These are phyloP conservation scores for Brachionus paranguensis DNA, from an alignment of 1,140 invertebrate species.

Conservation along the genomic window DNA sequence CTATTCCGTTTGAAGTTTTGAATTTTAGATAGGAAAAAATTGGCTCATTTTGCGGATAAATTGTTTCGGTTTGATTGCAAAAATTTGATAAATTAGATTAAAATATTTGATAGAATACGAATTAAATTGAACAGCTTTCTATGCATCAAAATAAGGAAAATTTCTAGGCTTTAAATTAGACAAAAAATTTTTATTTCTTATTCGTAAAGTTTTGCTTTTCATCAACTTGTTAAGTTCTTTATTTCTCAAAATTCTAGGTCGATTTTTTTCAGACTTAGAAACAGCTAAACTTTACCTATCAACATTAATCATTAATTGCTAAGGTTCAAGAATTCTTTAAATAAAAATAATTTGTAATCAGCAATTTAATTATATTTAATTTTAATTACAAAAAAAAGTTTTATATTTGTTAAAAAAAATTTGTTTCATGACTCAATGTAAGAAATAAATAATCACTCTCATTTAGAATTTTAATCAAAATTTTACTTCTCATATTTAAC, in stretches of 20 bases:
- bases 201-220: background rate
- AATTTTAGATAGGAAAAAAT: background rate
- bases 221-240: background rate
- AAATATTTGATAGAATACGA: background rate
- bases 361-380: background rate
- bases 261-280: background rate
- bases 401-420: no score
- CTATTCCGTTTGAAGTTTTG: background rate
- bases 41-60: background rate
- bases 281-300: background rate
- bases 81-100: conserved; percentile 24
- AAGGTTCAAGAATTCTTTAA: background rate
- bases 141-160: background rate
- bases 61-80: background rate
- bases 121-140: background rate
- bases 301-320: background rate
- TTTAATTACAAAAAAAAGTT: no score
- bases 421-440: no score
- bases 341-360: background rate
- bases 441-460: no score
- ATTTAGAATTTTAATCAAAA: no score
- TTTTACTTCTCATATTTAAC: no score
- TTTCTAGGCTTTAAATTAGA: background rate
- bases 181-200: background rate
- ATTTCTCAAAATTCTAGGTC: background rate